These are phyloP conservation scores for Lepidurus apus DNA, from an alignment of 1,140 invertebrate genomes.

Conservation along the genomic window DNA sequence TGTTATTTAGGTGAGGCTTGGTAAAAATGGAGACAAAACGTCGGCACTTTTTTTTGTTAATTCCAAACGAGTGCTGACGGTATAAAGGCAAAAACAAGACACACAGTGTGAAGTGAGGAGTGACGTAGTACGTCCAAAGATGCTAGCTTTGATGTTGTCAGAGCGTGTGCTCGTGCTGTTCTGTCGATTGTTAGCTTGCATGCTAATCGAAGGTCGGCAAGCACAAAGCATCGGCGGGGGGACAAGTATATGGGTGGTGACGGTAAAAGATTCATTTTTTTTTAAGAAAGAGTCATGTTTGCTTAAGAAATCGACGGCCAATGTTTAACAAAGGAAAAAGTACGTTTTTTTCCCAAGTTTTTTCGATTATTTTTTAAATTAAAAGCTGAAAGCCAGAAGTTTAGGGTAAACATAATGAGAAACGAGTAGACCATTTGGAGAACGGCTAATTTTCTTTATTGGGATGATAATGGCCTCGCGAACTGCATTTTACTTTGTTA, in stretches of 20 bases:
- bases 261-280: background rate
- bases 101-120: background rate
- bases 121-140: background rate
- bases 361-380: too few relatives aligned
- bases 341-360: too few relatives aligned
- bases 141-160: background rate
- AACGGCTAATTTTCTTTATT: too few relatives aligned
- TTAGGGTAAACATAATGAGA: too few relatives aligned
- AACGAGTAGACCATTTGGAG: too few relatives aligned
- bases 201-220: slow-evolving; percentile 17
- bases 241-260: background rate
- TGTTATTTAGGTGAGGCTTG: background rate
- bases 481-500: too few relatives aligned
- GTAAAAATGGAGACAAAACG: slow-evolving; percentile 9
- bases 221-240: background rate
- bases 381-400: too few relatives aligned
- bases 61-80: background rate
- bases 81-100: background rate
- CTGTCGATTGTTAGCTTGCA: background rate
- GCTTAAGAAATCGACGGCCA: background rate
- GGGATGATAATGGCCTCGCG: too few relatives aligned
- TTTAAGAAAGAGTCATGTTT: background rate
- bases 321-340: background rate
- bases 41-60: slow-evolving; percentile 2
- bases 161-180: background rate